A percentile compares a stretch with the other conserved stretches of the same genome.
phyloP scores from a whole-genome alignment of 2,113 vertebrate species.

The Anthoscopus minutus region DNA sequence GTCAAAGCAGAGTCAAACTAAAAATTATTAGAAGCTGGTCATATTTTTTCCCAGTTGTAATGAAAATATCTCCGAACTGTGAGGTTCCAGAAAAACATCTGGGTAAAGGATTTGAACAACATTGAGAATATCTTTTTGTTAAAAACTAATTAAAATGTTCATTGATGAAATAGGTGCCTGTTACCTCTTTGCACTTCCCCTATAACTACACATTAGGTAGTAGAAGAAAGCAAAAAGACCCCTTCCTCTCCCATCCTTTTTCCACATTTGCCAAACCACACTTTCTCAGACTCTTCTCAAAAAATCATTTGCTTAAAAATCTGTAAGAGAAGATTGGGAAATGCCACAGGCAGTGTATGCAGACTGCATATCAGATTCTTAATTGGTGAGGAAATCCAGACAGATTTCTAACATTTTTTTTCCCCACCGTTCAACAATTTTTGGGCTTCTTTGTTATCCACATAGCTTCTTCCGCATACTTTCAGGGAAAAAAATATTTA shows the following conservation, averaged over 20 bases:
- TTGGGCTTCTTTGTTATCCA: neutral
- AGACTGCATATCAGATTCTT: neutral
- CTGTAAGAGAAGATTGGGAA: neutral
- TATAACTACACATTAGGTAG: neutral
- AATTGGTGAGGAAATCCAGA: neutral
- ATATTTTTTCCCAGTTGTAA: neutral
- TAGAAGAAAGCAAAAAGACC: neutral
- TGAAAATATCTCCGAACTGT: neutral
- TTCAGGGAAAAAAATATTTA: neutral
- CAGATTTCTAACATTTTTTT: neutral
- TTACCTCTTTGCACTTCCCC: neutral
- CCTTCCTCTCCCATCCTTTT: neutral
- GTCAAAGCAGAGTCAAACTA: neutral
- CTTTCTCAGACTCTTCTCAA: neutral
- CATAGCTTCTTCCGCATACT: neutral
- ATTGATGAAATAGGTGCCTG: neutral
- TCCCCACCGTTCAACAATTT: neutral
- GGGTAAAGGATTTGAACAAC: accelerated
- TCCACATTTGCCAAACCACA: neutral
- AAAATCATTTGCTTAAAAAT: neutral
- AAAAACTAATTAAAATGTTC: neutral
- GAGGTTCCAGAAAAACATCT: neutral
- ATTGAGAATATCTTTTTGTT: neutral
- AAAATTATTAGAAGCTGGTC: neutral
- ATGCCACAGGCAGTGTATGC: neutral